Evolutionary conservation across 2,797 vertebrate genomes (phyloP), one percentile per base, ranked within the genome.

Genomic region (Lagorchestes hirsutus): DNA sequence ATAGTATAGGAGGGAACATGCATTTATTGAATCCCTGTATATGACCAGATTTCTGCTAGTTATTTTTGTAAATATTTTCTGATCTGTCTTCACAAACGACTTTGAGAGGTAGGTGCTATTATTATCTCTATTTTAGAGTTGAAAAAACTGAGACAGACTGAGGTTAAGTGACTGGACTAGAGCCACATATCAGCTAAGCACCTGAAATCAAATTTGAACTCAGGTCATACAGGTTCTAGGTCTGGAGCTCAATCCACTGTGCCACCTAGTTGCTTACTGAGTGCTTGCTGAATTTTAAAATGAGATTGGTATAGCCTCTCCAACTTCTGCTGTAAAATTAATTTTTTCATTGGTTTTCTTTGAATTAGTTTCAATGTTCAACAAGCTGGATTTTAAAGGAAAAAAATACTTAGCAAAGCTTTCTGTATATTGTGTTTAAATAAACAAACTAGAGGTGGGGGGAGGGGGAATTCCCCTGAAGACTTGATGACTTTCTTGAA

Each of bases 311-410:
- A 50, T 92, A n/a, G 90, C 55, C 56, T 93, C 91, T 93, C 5
- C 90, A 90, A 50, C 29, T 9, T 4, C 6, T 90, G 58, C 54
- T 12, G 29, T 54, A 31, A 96, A 93, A 92, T 91, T 74, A 46
- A 94, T 93, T 94, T 93, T 54, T 82, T 95, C 54, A 40, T 93
- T 93, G 46, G 58, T 94, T 46, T 93, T 46, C 67, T 97, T 95
- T 95, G 31, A 93, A 27, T 62, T 29, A 59, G 59, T 90, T 95
- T 93, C 90, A 74, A 92, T 92, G 58, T 27, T 93, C 27, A 46
- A 59, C 55, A 95, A 94, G 95, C 34, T 87, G 31, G 54, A 92
- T 59, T 92, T 93, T 94, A 40, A 74, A 40, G 14, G 9, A 90
- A 31, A 97, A 74, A 27, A 97, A 34, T 24, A 67, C 90, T 95